A percentile compares a stretch with the other conserved stretches of the same genome.
Evolutionary conservation across 2,888 invertebrate species (phyloP).

Genomic region (Aethes cnicana): DNA sequence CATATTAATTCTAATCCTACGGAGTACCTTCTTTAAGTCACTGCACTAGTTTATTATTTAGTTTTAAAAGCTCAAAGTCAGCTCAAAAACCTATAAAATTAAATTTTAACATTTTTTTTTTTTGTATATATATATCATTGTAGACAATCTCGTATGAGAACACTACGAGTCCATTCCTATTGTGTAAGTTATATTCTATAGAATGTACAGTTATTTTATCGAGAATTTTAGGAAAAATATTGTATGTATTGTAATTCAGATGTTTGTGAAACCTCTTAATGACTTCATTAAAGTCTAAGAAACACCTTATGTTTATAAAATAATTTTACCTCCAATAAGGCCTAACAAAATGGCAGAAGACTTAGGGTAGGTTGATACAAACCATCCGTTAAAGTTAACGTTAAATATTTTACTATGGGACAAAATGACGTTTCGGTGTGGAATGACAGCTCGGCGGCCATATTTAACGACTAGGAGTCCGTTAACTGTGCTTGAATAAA

Average conservation of each 20-base stretch:
- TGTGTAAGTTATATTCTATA: constrained; percentile 43
- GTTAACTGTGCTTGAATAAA: no score
- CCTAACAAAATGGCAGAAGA: no score
- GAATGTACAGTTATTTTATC: constrained; percentile 53
- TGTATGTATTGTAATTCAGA: constrained; percentile 2
- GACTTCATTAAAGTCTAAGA: background rate
- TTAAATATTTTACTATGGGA: no score
- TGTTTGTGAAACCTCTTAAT: background rate
- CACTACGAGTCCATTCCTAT: constrained; percentile 41
- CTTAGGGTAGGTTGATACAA: no score
- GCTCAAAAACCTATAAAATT: constrained; percentile 65
- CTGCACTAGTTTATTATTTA: constrained; percentile 49
- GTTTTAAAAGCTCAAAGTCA: constrained; percentile 79
- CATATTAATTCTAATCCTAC: constrained; percentile 38
- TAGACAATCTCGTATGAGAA: constrained; percentile 33
- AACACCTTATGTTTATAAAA: no score
- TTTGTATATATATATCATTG: constrained; percentile 61
- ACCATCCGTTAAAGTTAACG: no score
- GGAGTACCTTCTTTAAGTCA: constrained; percentile 36
- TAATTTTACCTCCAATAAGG: no score
- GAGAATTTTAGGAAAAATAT: constrained; percentile 15
- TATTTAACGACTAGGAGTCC: no score
- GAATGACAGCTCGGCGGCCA: no score
- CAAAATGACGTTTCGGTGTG: no score
- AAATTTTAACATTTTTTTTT: constrained; percentile 36